Percentiles rank a stretch among this genome's conserved stretches.
Evolutionary conservation across 1,140 invertebrate species (phyloP).

Genomic region (Caenorhabditis brenneri): DNA sequence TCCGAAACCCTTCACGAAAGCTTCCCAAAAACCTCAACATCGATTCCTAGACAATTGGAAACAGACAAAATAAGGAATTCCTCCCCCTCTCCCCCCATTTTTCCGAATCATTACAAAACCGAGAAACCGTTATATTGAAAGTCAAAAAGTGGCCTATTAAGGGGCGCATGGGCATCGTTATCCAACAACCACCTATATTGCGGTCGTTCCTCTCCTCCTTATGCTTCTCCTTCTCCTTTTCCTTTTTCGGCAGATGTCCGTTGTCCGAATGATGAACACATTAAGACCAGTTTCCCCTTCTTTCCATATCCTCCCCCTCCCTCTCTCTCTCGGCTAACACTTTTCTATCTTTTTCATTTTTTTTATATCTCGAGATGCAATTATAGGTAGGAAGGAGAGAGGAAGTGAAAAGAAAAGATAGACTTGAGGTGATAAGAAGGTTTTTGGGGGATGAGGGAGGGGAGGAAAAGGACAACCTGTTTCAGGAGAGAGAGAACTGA

Average conservation of each 20-base stretch:
- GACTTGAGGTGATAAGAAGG: neutral
- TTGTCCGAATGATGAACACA: slow-evolving; percentile 25
- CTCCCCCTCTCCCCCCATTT: too few relatives aligned
- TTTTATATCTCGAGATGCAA: neutral
- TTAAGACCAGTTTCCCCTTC: slow-evolving; percentile 40
- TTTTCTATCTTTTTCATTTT: neutral
- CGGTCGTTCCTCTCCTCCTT: slow-evolving; percentile 1
- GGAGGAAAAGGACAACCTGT: neutral
- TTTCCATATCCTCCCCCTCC: neutral
- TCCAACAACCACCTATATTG: neutral
- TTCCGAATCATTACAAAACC: neutral
- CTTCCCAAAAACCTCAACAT: too few relatives aligned
- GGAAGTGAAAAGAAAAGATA: too few relatives aligned
- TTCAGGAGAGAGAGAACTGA: neutral
- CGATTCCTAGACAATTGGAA: too few relatives aligned
- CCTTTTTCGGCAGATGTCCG: neutral
- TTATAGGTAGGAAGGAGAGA: neutral
- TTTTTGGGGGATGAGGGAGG: too few relatives aligned
- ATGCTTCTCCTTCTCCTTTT: neutral
- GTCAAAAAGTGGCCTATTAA: neutral
- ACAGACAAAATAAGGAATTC: too few relatives aligned
- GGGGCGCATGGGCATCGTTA: neutral
- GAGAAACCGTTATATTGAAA: neutral
- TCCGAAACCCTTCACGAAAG: too few relatives aligned
- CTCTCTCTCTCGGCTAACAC: neutral